Evolutionary conservation across 2,888 invertebrate species (phyloP).

Genomic region (Sarcophaga variegata): DNA sequence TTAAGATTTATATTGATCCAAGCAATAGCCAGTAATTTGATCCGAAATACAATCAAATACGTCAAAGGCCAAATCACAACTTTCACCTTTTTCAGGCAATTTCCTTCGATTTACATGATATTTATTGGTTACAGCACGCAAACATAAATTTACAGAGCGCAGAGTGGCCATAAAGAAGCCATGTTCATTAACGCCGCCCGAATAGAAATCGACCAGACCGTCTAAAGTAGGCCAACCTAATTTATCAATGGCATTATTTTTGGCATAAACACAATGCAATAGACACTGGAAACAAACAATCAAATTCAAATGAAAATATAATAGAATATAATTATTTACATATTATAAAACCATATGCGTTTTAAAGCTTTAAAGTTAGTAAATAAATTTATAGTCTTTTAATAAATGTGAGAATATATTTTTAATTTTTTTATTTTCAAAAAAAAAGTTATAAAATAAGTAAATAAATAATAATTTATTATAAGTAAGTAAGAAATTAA

Average conservation of each 20-base stretch:
- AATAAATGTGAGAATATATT: slow-evolving; percentile 57
- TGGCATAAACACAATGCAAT: slow-evolving; percentile 90
- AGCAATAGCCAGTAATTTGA: slow-evolving; percentile 88
- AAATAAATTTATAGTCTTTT: slow-evolving; percentile 15
- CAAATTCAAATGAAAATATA: not conserved
- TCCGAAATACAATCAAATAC: slow-evolving; percentile 91
- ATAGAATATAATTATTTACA: slow-evolving; percentile 4
- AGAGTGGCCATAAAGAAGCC: slow-evolving; percentile 89
- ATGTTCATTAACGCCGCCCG: slow-evolving; percentile 89
- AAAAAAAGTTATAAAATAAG: not conserved
- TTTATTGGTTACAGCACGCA: slow-evolving; percentile 81
- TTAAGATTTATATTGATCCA: slow-evolving; percentile 80
- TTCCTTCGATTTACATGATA: slow-evolving; percentile 78
- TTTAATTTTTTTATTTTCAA: not conserved
- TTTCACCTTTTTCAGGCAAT: slow-evolving; percentile 85
- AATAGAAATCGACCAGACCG: slow-evolving; percentile 88
- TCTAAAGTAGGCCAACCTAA: slow-evolving; percentile 89
- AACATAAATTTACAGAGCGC: slow-evolving; percentile 87
- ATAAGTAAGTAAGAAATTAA: too few species aligned
- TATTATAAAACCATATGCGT: slow-evolving; percentile 31
- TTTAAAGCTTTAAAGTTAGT: slow-evolving; percentile 45
- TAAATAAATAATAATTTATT: too few species aligned
- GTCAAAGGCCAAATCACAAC: slow-evolving; percentile 89
- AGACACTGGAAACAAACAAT: slow-evolving; percentile 83
- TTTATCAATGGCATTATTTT: slow-evolving; percentile 90